Evolutionary conservation across 2,888 invertebrate genomes (phyloP).

Genomic region (Campoplex capitator): DNA sequence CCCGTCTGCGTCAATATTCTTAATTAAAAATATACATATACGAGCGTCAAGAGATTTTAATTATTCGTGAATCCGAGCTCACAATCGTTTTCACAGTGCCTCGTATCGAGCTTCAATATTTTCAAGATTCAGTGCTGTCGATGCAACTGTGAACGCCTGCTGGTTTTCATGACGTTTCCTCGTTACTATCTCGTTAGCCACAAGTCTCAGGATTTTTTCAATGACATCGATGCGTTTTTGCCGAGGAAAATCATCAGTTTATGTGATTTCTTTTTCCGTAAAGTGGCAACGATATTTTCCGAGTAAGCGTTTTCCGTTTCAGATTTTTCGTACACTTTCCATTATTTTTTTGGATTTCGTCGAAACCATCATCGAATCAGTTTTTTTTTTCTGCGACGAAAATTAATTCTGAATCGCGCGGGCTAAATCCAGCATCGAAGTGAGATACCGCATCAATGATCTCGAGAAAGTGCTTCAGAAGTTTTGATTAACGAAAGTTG

Average conservation of each 20-base stretch:
- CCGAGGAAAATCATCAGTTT: not conserved
- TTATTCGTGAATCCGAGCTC: not conserved
- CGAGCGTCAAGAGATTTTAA: not conserved
- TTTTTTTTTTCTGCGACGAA: not conserved
- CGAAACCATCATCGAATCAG: not conserved
- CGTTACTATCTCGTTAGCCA: not conserved
- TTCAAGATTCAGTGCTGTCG: not conserved
- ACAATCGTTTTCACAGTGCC: not conserved
- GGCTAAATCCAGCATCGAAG: conserved; percentile 7
- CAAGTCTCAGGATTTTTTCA: not conserved
- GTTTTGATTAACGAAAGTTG: conserved; percentile 13
- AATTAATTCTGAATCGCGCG: not conserved
- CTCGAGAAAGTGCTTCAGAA: not conserved
- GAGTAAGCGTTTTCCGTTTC: not conserved
- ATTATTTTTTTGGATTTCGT: not conserved
- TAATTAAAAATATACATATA: not conserved
- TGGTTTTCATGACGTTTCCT: not conserved
- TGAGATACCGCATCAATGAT: not conserved
- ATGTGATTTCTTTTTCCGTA: not conserved
- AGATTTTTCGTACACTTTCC: not conserved
- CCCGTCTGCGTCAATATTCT: not conserved
- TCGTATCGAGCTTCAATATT: not conserved
- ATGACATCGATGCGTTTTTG: not conserved
- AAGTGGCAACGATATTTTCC: not conserved
- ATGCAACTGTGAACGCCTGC: not conserved